phyloP scores from a whole-genome alignment of 1,140 invertebrate genomes.

The Drosophila trapezifrons region DNA sequence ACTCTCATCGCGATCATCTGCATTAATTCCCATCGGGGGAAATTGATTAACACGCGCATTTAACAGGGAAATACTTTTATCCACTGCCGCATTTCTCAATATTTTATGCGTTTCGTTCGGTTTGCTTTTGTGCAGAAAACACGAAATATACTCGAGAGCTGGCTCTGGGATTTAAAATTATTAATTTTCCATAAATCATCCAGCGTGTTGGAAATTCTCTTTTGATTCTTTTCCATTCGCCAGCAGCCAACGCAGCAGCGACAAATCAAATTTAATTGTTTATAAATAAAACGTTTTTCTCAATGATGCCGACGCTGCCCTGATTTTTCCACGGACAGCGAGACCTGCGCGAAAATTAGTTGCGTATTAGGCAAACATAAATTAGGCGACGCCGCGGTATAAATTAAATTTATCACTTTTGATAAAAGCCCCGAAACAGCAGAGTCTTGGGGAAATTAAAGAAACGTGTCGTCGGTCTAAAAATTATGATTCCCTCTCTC shows the following conservation, averaged over 20 bases:
- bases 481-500: slow-evolving; percentile 25
- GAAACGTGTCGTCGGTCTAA: slow-evolving; percentile 43
- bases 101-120: slow-evolving; percentile 55
- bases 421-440: slow-evolving; percentile 52
- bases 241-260: slow-evolving; percentile 54
- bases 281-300: slow-evolving; percentile 82
- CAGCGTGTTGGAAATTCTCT: slow-evolving; percentile 17
- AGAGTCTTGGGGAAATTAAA: slow-evolving; percentile 48
- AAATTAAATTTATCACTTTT: slow-evolving; percentile 74
- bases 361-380: slow-evolving; percentile 79
- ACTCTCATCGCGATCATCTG: slow-evolving; percentile 36
- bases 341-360: slow-evolving; percentile 71
- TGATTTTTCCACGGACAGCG: slow-evolving; percentile 13
- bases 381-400: slow-evolving; percentile 66
- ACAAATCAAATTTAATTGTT: slow-evolving; percentile 83
- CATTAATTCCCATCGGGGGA: slow-evolving; percentile 22
- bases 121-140: slow-evolving; percentile 37
- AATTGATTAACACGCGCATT: slow-evolving; percentile 71
- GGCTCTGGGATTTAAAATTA: slow-evolving; percentile 44
- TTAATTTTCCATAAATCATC: slow-evolving; percentile 38
- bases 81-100: slow-evolving; percentile 77
- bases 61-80: slow-evolving; percentile 79
- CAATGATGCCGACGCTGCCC: slow-evolving; percentile 53
- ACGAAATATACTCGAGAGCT: slow-evolving; percentile 7
- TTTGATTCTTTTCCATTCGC: slow-evolving; percentile 41